phyloP scores from a whole-genome alignment of 2,888 invertebrate genomes.

The Conus canariensis region DNA sequence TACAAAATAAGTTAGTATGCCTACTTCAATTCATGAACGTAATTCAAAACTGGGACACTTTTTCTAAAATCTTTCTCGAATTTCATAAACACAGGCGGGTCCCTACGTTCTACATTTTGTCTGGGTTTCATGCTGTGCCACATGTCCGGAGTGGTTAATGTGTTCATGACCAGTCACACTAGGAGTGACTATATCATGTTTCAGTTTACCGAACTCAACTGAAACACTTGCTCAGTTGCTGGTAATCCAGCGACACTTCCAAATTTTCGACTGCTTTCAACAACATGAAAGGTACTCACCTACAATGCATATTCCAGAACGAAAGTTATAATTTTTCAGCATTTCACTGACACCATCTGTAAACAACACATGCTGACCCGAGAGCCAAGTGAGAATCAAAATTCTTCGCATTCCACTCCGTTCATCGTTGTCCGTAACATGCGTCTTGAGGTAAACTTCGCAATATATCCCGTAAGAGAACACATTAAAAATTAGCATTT shows the following conservation, averaged over 20 bases:
- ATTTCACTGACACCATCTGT: constrained; percentile 33
- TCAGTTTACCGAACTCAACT: not conserved
- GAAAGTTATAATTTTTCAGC: not conserved
- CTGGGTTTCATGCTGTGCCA: not conserved
- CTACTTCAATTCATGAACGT: too few relatives aligned
- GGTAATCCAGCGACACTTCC: not conserved
- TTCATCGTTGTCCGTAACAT: constrained; percentile 56
- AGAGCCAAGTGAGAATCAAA: constrained; percentile 51
- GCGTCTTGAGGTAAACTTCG: constrained; percentile 31
- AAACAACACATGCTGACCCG: constrained; percentile 28
- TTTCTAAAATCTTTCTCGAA: too few relatives aligned
- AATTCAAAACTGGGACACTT: not conserved
- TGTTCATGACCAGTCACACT: not conserved
- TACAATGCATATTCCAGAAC: not conserved
- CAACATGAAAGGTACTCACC: not conserved
- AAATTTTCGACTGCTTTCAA: not conserved
- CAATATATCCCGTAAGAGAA: not conserved
- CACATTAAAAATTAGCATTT: too few relatives aligned
- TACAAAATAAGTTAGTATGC: too few relatives aligned
- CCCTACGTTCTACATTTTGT: not conserved
- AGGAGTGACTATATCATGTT: not conserved
- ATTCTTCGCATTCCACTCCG: constrained; percentile 72
- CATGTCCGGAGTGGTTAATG: not conserved
- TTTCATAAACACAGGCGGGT: too few relatives aligned
- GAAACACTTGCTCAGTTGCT: not conserved